A percentile compares a stretch with the other conserved stretches of the same genome.
These are phyloP conservation scores for Holotrichia oblita DNA, from an alignment of 1,140 invertebrate species.

Conservation along the genomic window DNA sequence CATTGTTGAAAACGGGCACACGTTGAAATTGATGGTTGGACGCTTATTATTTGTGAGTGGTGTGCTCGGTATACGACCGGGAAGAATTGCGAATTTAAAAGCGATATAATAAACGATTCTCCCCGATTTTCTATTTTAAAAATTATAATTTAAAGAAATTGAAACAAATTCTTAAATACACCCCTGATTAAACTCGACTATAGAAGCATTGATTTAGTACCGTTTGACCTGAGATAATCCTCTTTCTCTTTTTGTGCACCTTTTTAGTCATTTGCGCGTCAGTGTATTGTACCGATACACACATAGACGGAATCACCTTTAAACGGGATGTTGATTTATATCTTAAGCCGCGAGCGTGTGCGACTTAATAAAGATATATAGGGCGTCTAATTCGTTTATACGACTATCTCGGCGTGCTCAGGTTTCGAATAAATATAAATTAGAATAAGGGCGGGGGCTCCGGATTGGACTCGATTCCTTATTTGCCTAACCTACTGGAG, in stretches of 20 bases:
- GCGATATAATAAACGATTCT: no score
- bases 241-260: background rate
- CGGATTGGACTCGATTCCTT: no score
- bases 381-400: slow-evolving; percentile 13
- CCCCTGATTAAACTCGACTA: background rate
- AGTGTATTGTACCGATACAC: background rate
- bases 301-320: background rate
- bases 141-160: no score
- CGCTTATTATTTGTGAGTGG: background rate
- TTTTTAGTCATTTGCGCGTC: slow-evolving; percentile 11
- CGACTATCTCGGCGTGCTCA: background rate
- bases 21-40: slow-evolving; percentile 14
- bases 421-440: slow-evolving; percentile 1
- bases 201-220: background rate
- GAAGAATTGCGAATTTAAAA: no score
- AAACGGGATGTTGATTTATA: slow-evolving; percentile 17
- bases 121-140: no score
- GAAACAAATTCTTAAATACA: no score
- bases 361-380: slow-evolving; percentile 31
- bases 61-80: background rate
- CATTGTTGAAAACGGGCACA: slow-evolving; percentile 28
- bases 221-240: slow-evolving; percentile 29
- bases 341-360: background rate
- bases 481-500: background rate
- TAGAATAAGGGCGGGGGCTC: background rate